Evolutionary conservation across 2,888 invertebrate species (phyloP), one percentile per base, ranked within the genome.

Genomic region (Andricus quercusramuli): DNA sequence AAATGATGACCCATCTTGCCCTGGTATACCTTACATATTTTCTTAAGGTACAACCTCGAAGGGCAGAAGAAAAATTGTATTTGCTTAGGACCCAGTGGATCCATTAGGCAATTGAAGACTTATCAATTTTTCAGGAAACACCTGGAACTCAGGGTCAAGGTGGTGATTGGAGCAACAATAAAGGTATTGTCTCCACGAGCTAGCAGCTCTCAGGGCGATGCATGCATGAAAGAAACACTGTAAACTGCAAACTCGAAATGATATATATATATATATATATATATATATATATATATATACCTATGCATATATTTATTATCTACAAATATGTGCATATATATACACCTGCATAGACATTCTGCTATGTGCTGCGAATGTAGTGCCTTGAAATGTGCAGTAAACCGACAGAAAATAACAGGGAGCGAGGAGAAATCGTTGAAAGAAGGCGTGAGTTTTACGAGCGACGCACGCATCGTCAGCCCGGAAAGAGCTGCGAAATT

Each of bases 81-180:
- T 51, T 56, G 15, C 47, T 17, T 15, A 44, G 29, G 29, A 11
- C 29, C n/a, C 25, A 32, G 32, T 32, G 56, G n/a, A 56, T 74
- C 86, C 85, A 86, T 90, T 89, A 91, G 90, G 88, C 89, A 91
- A 90, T 90, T 89, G 89, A 86, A 84, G 80, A 89, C 87, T 91
- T 91, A 91, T 91, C 91, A 90, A 89, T 91, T 90, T 88, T 86
- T 86, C 47, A 66, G 88, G 88, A 88, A 89, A 89, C 90, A 91
- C 89, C 91, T 91, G 91, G 88, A 87, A 86, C 85, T 85, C 83
- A 83, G 84, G 88, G 84, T 85, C 85, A 84, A 81, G 86, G 84
- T 82, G 83, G 78, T 82, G 85, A 85, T 83, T 84, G 81, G 80
- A 67, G 51, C 68, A 41, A 83, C 84, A 84, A 80, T 85, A 80